Evolutionary conservation across 2,113 vertebrate species (phyloP), one percentile per base, ranked within the genome.

Genomic region (Scartelaos histophorus): DNA sequence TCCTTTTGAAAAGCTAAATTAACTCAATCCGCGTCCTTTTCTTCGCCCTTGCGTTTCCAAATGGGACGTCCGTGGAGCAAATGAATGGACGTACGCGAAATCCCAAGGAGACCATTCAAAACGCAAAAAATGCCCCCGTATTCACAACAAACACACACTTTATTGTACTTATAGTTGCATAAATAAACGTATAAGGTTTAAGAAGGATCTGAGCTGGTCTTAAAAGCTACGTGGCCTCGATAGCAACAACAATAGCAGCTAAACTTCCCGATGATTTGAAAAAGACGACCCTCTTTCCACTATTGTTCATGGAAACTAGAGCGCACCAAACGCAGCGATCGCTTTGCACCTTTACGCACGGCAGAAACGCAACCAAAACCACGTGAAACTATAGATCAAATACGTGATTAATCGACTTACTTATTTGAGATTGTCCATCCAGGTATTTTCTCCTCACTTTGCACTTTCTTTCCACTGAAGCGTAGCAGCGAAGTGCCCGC

Each of bases 381-480:
- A 1, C 60, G 69, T 62, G 2, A 19, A 64, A 7, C 1, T 29
- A 68, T 61, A n/a, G 60, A 66, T 70, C 54, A 43, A n/a, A 24
- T 70, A 58, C 38, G 57, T 1, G 61, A 70, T 60, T 74, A 76
- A 57, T 25, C 38, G 68, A 88, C 88, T 87, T 84, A 88, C 90
- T 89, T 83, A 83, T 79, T 80, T 65, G 83, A 35, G 82, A 69
- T 76, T 34, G 72, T 88, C 85, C 91, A 92, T 91, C 86, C 85
- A 92, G 90, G 82, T 87, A 86, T 89, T 92, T 89, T 85, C 85
- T 82, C 83, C 85, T 82, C 82, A 90, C 90, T 90, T 90, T 91
- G 87, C 84, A 89, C 90, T 92, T 88, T 91, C 91, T 85, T 91
- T 87, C 88, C 87, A 74, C 66, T 82, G 61, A 75, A 76, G 76